Percentiles rank a stretch among this genome's conserved stretches.
phyloP scores from a whole-genome alignment of 2,888 invertebrate species.

The Meteorus colon region DNA sequence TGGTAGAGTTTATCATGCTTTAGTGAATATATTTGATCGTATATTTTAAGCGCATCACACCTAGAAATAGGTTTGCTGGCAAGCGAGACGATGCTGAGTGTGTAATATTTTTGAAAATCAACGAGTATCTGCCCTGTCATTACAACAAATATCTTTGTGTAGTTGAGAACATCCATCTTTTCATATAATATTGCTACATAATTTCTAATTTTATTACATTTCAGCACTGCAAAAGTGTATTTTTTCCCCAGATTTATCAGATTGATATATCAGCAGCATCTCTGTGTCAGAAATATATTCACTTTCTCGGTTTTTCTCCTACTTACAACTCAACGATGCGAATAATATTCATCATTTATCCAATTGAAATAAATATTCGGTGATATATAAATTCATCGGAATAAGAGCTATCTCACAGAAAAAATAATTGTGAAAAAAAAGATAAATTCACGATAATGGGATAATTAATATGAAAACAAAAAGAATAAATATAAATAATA shows the following conservation, averaged over 20 bases:
- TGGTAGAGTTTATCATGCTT: neutral
- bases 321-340: slow-evolving; percentile 30
- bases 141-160: slow-evolving; percentile 15
- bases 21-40: neutral
- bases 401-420: neutral
- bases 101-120: slow-evolving; percentile 21
- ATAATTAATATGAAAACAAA: slow-evolving; percentile 18
- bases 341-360: slow-evolving; percentile 28
- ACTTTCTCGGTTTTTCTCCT: slow-evolving; percentile 20
- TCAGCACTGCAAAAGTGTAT: neutral
- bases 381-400: neutral
- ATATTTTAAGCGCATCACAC: slow-evolving; percentile 46
- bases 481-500: slow-evolving; percentile 32
- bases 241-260: too few species aligned
- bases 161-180: neutral
- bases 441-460: slow-evolving; percentile 38
- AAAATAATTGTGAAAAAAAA: neutral
- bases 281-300: slow-evolving; percentile 43
- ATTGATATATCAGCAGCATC: slow-evolving; percentile 17
- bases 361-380: neutral
- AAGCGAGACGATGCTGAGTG: slow-evolving; percentile 26
- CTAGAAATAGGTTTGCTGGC: slow-evolving; percentile 49
- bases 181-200: neutral
- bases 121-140: neutral
- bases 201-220: neutral